Conservation (phyloP, 2,888 invertebrate genomes). For the Hololepta plana region DNA sequence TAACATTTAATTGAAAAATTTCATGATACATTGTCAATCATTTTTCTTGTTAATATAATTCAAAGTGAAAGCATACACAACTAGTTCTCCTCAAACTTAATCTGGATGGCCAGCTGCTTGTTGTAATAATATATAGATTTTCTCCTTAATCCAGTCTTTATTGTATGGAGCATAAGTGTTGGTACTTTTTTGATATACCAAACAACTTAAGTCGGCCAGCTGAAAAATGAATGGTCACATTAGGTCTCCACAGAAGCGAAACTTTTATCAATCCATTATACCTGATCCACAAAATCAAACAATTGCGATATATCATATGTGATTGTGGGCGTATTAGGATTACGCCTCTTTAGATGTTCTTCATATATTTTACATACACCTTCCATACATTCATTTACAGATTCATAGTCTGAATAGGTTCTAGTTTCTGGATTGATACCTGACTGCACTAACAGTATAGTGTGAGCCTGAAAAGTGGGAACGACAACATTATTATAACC, state of each 20-base stretch:
- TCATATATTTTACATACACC: constrained; percentile 99
- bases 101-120: constrained; percentile 61
- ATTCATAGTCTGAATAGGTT: constrained; percentile 96
- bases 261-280: constrained; percentile 15
- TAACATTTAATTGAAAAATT: no score
- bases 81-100: no score
- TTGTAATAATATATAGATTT: constrained; percentile 85
- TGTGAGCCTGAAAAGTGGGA: constrained; percentile 84
- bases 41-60: no score
- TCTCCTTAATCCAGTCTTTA: constrained; percentile 99
- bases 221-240: constrained; percentile 21
- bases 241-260: not conserved
- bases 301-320: constrained; percentile 97
- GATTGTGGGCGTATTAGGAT: constrained; percentile 90
- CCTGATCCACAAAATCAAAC: constrained; percentile 95
- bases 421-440: constrained; percentile 85
- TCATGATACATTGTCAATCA: no score
- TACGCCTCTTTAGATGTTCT: constrained; percentile 87
- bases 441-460: constrained; percentile 90
- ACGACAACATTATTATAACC: no score
- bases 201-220: constrained; percentile 83
- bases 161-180: constrained; percentile 97
- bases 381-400: constrained; percentile 95
- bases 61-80: no score
- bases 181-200: constrained; percentile 90